These are phyloP conservation scores for Agonum fuliginosum DNA, from an alignment of 2,888 invertebrate genomes.

Conservation along the genomic window DNA sequence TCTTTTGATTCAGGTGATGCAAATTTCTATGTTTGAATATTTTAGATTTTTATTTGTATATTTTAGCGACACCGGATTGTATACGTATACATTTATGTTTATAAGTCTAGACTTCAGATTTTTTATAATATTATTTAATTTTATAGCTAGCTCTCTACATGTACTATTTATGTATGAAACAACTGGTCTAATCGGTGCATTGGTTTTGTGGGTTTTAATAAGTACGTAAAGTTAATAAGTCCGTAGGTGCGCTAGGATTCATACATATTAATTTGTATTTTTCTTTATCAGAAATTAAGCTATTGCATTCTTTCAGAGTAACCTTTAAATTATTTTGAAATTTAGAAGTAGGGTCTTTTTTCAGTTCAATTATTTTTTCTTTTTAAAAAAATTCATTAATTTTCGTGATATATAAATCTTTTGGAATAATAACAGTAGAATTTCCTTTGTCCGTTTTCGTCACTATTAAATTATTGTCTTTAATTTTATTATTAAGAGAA, in stretches of 20 bases:
- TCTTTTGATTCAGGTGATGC: too few species aligned
- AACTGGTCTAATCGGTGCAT: not conserved
- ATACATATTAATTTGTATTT: not conserved
- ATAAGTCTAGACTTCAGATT: too few species aligned
- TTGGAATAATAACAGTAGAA: not conserved
- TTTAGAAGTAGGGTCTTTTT: not conserved
- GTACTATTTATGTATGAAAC: constrained; percentile 5
- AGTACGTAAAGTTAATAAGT: not conserved
- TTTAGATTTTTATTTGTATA: too few species aligned
- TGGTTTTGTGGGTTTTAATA: constrained; percentile 14
- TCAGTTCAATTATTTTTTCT: not conserved
- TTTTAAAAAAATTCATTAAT: not conserved
- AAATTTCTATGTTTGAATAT: too few species aligned
- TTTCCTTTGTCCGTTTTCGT: not conserved
- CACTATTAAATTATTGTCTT: not conserved
- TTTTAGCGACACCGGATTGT: too few species aligned
- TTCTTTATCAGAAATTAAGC: not conserved
- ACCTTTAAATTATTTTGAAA: not conserved
- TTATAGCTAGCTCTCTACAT: not conserved
- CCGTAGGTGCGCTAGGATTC: not conserved
- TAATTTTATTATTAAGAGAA: not conserved
- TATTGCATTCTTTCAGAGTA: not conserved
- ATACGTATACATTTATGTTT: too few species aligned
- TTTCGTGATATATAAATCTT: not conserved
- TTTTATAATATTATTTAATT: not conserved